Evolutionary conservation across 2,888 invertebrate genomes (phyloP), one percentile per base, ranked within the genome.

Genomic region (Netelia inedita): DNA sequence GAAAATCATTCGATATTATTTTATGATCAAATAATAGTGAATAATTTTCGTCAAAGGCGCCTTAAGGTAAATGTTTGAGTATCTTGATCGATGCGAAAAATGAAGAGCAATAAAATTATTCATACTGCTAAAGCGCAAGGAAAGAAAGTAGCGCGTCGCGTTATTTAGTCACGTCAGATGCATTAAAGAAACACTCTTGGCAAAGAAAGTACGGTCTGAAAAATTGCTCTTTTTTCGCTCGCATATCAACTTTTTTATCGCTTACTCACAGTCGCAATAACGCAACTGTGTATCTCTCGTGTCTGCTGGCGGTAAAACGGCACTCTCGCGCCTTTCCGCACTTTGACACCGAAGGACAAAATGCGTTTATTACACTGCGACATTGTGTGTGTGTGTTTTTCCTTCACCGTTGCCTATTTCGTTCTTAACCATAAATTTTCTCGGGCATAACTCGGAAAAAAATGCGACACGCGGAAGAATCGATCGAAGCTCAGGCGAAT

Each of bases 281-380:
- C 66, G 61, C 76, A 80, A 80, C 72, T 75, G 61, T 75, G 61
- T 35, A 50, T 61, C 28, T 72, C 63, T 23, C 76, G 69, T 75
- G 63, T 46, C 53, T 21, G 66, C 61, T 11, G 76, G 80, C 72
- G 71, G 72, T 80, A 83, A 83, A 80, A 61, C 65, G 79, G 63
- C 68, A 72, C 76, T 83, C 72, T 74, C 61, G 72, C 76, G n/a
- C 55, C 9, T 53, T 43, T 75, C 68, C 53, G 21, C 72, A 66
- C 76, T 72, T 83, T 59, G 59, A 65, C 10, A 57, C 23, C 11
- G 35, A 10, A 50, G 53, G 14, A 35, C 35, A 82, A 61, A 72
- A 72, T 75, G 74, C 69, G 79, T 16, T 65, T 28, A 63, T 78
- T 66, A 71, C 74, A 23, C 19, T 14, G 14, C 41, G 23, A 46